Base-by-base conservation (phyloP, 2,888 invertebrate genomes). In the Colostygia pectinataria region DNA sequence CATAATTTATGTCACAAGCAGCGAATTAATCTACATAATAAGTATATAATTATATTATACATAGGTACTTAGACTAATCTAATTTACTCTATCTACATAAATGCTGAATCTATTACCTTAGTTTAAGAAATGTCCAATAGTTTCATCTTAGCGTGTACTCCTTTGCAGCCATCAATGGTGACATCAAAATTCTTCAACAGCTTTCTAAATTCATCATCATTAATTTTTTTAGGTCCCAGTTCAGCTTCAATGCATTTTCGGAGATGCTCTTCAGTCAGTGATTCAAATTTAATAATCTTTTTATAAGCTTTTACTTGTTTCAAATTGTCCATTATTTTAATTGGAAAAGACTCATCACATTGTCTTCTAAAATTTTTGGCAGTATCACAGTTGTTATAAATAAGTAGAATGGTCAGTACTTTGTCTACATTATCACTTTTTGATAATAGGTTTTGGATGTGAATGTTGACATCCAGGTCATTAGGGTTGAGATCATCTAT, bases 111-210 rank as follows among this genome's bases (percentile, higher is more conserved):
- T 33, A 29, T 48, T 42, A 48, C 47, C 43, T 45, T 40, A 10
- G 3, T 1, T 32, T 32, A 60, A 40, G 46, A 65, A 25, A 53
- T 55, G 9, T 48, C 57, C 58, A 85, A 61, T 56, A 80, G 72
- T 53, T 83, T 85, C 44, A 89, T 78, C 72, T 86, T 90, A 43
- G 72, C 76, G 54, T 86, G 68, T 20, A 90, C 89, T 57, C 87
- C 80, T 80, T 90, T 91, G 64, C 90, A 90, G 15, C 90, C 90
- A 72, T 90, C 85, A 31, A 69, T 43, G 1, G 72, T 59, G 1
- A 86, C 86, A 76, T 88, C 74, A 57, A 90, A 89, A 55, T 82
- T 75, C 58, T 76, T 81, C 27, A 79, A 49, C 20, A 90, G 55
- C 34, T 68, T 68, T 7, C 66, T 53, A 45, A 80, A 61, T 23